phyloP scores from a whole-genome alignment of 2,888 invertebrate genomes.

The Idaea dimidiata region DNA sequence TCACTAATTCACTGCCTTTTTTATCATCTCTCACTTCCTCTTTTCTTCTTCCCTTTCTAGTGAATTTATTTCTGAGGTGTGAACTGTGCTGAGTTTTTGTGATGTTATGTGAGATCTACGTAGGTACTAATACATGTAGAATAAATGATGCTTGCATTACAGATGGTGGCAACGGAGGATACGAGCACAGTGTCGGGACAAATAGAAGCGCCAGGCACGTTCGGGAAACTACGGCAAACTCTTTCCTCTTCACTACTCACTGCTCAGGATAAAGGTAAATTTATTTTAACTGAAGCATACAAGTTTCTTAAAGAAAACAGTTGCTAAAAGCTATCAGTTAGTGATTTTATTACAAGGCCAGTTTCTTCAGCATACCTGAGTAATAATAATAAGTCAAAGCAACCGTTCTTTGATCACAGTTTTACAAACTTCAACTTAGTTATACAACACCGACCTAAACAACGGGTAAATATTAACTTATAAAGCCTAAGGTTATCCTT shows the following conservation, averaged over 20 bases:
- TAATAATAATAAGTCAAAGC: no score
- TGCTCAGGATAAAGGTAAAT: conserved; percentile 90
- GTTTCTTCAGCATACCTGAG: no score
- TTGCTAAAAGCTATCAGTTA: neutral
- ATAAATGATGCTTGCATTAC: conserved; percentile 29
- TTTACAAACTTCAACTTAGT: neutral
- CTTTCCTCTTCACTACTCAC: conserved; percentile 90
- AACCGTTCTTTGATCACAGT: neutral
- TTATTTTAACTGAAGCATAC: conserved; percentile 18
- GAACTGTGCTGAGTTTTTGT: conserved; percentile 14
- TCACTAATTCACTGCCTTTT: conserved; percentile 42
- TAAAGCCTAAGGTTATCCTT: conserved; percentile 18
- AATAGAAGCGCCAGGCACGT: conserved; percentile 85
- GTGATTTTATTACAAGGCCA: neutral
- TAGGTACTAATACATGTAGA: neutral
- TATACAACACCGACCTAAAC: neutral
- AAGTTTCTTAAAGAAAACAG: neutral
- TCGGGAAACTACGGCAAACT: conserved; percentile 91
- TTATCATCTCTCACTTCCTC: conserved; percentile 29
- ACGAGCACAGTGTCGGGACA: conserved; percentile 82
- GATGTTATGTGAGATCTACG: conserved; percentile 15
- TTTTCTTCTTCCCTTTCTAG: conserved; percentile 20
- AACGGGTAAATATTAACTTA: neutral
- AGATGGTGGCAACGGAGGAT: conserved; percentile 94
- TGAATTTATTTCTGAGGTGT: conserved; percentile 9